phyloP scores from a whole-genome alignment of 2,797 vertebrate species.

The Acanthornis magna region DNA sequence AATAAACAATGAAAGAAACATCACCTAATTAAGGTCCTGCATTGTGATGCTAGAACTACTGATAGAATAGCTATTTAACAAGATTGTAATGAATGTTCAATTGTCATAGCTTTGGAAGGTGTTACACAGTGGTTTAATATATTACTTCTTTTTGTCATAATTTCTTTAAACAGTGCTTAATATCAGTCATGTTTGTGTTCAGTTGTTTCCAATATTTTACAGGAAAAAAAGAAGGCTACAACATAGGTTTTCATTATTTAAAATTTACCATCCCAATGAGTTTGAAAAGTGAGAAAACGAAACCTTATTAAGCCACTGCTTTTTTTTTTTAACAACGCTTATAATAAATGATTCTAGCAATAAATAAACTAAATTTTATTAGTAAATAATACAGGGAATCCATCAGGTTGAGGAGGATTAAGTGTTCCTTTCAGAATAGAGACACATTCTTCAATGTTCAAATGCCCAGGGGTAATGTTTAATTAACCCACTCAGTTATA shows the following conservation, averaged over 20 bases:
- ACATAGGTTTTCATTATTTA: conserved; percentile 31
- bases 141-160: background rate
- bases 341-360: conserved; percentile 27
- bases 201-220: conserved; percentile 32
- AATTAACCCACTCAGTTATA: conserved; percentile 48
- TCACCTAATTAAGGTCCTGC: conserved; percentile 63
- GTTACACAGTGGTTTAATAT: conserved; percentile 1
- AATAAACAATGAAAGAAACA: conserved; percentile 57
- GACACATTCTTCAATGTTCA: background rate
- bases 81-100: background rate
- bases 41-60: background rate
- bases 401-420: background rate
- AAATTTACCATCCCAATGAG: conserved; percentile 35
- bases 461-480: conserved; percentile 28
- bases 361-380: conserved; percentile 39
- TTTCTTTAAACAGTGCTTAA: conserved; percentile 35
- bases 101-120: conserved; percentile 13
- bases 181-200: conserved; percentile 17
- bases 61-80: conserved; percentile 22
- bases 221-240: background rate
- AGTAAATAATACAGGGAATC: conserved; percentile 14
- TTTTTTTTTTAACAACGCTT: background rate
- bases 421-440: background rate
- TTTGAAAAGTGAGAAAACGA: conserved; percentile 42
- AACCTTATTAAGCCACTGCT: conserved; percentile 17